Evolutionary conservation across 2,888 invertebrate species (phyloP).

Genomic region (Suillia variegata): DNA sequence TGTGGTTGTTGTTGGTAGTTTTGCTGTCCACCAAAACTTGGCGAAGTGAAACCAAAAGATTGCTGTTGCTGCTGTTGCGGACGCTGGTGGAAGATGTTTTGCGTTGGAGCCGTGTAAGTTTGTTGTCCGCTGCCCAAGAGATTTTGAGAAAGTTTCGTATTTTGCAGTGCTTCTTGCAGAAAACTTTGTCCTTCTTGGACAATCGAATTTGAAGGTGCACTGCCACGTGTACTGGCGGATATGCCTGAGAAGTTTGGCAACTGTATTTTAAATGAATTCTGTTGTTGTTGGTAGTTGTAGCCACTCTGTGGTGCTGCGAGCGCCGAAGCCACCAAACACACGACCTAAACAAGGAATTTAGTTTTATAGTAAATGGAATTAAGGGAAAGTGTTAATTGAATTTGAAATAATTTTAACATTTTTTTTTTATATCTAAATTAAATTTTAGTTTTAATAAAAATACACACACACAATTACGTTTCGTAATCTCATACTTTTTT

Average conservation of each 20-base stretch:
- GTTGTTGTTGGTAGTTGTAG: conserved; percentile 47
- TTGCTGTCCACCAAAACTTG: conserved; percentile 19
- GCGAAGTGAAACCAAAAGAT: conserved; percentile 14
- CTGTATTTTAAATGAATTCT: conserved; percentile 11
- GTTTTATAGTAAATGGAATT: too few species aligned
- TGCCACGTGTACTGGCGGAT: conserved; percentile 8
- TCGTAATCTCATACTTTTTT: too few species aligned
- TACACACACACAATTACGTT: too few species aligned
- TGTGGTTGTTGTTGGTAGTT: conserved; percentile 25
- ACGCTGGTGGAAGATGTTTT: conserved; percentile 17
- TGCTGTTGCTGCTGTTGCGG: conserved; percentile 29
- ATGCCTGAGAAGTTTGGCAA: conserved; percentile 10
- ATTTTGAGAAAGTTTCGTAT: conserved; percentile 37
- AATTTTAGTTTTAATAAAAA: too few species aligned
- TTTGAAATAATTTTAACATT: too few species aligned
- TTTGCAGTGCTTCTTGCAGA: conserved; percentile 45
- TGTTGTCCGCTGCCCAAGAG: conserved; percentile 22
- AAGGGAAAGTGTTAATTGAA: too few species aligned
- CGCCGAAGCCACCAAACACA: conserved; percentile 42
- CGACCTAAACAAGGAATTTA: conserved; percentile 36
- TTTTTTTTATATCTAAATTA: too few species aligned
- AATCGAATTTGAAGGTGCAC: neutral
- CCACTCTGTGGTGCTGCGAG: conserved; percentile 53
- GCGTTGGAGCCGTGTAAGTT: conserved; percentile 20
- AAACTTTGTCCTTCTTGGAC: conserved; percentile 30